Base-by-base conservation (phyloP, 2,113 vertebrate species). In the Oryzias curvinotus region DNA sequence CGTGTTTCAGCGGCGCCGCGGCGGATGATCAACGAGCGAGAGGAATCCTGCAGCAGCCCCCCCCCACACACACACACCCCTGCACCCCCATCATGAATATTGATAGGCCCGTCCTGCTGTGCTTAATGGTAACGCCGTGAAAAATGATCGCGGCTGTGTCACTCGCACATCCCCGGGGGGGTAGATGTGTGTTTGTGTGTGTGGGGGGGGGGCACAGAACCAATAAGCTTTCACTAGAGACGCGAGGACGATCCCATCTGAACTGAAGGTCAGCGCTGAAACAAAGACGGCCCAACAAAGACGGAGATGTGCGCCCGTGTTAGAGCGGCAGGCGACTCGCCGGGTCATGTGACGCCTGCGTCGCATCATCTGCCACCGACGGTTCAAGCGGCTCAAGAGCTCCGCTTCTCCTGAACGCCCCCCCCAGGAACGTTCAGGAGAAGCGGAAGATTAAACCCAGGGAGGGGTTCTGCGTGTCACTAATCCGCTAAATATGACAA, bases 81-180 rank as follows among this genome's bases (percentile, higher is more conserved):
- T 25, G 53, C 47, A n/a, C 67, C 57, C 62, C 64, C 69, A 75
- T 89, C 78, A 91, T 92, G 85, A 91, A 91, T 92, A 91, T 91
- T 82, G 65, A 92, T 86, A 44, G 65, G 23, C 30, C 60, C 67
- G 54, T 68, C 81, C 85, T 12, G 83, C 86, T 77, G 81, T 81
- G 83, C 72, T 86, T 89, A 87, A 91, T 89, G 85, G 86, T 71
- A 80, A 83, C 68, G 44, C 78, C 57, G 74, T 87, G 81, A 89
- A 84, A 88, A 90, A 89, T 84, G 60, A 87, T 68, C 74, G 81
- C 36, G 78, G 81, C 77, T 77, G 75, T 77, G 74, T 80, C 79
- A 36, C 80, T 78, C 30, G 36, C 75, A 65, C 62, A 52, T 56
- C 82, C 81, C 61, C 28, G 10, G 80, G 75, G 85, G 23, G 30